These are phyloP conservation scores for Cosmopolites sordidus DNA, from an alignment of 2,888 invertebrate genomes.

Conservation along the genomic window DNA sequence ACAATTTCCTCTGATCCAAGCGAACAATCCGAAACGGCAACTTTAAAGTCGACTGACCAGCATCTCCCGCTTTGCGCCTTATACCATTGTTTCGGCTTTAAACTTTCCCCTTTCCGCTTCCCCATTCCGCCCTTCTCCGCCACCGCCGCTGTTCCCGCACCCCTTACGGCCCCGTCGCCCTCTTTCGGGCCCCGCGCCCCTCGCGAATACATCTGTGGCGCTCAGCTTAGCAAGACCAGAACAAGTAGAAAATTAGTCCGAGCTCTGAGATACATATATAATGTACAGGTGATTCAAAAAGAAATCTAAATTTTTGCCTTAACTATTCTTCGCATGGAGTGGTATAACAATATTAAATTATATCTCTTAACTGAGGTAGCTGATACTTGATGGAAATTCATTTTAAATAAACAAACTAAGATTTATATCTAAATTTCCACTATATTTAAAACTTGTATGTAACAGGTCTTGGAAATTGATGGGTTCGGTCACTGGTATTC, in stretches of 20 bases:
- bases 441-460: no score
- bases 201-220: slow-evolving; percentile 45
- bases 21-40: slow-evolving; percentile 4
- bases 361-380: no score
- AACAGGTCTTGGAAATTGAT: no score
- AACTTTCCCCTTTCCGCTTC: slow-evolving; percentile 23
- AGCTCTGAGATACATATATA: no score
- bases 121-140: slow-evolving; percentile 24
- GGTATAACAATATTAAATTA: no score
- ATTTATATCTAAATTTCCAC: no score
- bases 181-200: slow-evolving; percentile 22
- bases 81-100: slow-evolving; percentile 29
- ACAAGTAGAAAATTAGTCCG: slow-evolving; percentile 51
- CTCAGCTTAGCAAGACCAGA: slow-evolving; percentile 55
- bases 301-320: no score
- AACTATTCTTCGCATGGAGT: no score
- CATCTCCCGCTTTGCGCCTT: slow-evolving; percentile 25
- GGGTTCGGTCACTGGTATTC: no score
- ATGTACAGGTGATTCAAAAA: no score
- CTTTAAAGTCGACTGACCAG: slow-evolving; percentile 28
- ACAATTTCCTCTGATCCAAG: not conserved
- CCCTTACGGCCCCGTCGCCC: slow-evolving; percentile 17
- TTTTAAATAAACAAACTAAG: no score
- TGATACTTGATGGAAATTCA: no score
- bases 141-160: slow-evolving; percentile 15